phyloP scores from a whole-genome alignment of 2,113 vertebrate genomes.

The Forbesichthys papilliferus region DNA sequence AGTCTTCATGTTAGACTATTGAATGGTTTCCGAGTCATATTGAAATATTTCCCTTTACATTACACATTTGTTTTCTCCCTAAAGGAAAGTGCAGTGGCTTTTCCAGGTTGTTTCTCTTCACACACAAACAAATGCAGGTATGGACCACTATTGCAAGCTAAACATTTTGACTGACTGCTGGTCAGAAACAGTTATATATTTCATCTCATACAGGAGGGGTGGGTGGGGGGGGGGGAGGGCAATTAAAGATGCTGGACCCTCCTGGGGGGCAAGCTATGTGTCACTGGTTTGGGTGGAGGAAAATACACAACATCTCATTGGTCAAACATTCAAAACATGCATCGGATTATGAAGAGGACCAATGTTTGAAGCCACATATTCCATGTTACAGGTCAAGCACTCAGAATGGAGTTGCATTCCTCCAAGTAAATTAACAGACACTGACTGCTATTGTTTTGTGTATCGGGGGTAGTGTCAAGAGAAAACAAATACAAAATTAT shows the following conservation, averaged over 20 bases:
- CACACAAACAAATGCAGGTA: conserved; percentile 37
- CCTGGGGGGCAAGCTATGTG: conserved; percentile 34
- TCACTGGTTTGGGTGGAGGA: conserved; percentile 5
- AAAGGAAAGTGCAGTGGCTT: conserved; percentile 70
- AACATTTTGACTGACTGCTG: conserved; percentile 12
- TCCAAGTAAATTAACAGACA: conserved; percentile 29
- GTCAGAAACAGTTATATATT: conserved; percentile 27
- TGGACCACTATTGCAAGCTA: conserved; percentile 4
- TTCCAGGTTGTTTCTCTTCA: conserved; percentile 65
- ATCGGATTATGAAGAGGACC: conserved; percentile 30
- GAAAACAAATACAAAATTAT: conserved; percentile 42
- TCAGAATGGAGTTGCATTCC: conserved; percentile 44
- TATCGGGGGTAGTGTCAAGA: conserved; percentile 50
- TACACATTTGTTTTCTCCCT: conserved; percentile 37
- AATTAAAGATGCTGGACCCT: neutral
- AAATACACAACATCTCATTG: conserved; percentile 6
- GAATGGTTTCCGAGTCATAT: conserved; percentile 14
- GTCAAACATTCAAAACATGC: conserved; percentile 49
- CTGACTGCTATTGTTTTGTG: conserved; percentile 26
- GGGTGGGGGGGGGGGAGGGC: conserved; percentile 42
- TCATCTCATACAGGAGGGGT: conserved; percentile 30
- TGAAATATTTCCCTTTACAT: conserved; percentile 26
- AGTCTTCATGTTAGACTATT: conserved; percentile 8
- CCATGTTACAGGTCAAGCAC: conserved; percentile 27
- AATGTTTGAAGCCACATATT: conserved; percentile 40